phyloP scores from a whole-genome alignment of 2,888 invertebrate genomes.

The Drosophila prostipennis region DNA sequence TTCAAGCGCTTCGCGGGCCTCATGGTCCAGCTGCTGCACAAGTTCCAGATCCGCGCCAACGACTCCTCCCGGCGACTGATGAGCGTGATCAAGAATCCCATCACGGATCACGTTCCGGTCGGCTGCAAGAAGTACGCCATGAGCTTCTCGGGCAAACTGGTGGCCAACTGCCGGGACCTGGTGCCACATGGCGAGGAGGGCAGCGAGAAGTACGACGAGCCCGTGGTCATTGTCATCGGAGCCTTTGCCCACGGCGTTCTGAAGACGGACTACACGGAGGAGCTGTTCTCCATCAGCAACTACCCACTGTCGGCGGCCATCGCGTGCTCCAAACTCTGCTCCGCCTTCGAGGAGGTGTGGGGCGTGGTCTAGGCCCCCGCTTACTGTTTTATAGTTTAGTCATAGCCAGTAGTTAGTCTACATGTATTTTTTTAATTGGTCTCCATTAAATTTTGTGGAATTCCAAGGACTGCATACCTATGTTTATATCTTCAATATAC shows the following conservation, averaged over 20 bases:
- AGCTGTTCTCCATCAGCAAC: constrained; percentile 95
- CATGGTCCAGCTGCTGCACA: constrained; percentile 98
- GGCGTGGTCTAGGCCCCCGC: constrained; percentile 85
- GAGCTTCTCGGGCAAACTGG: constrained; percentile 93
- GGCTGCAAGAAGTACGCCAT: constrained; percentile 95
- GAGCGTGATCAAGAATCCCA: constrained; percentile 98
- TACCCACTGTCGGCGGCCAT: constrained; percentile 98
- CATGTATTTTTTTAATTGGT: neutral
- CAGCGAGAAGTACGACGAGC: constrained; percentile 88
- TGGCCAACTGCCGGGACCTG: constrained; percentile 89
- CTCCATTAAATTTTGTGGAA: neutral
- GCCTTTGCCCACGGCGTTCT: constrained; percentile 99
- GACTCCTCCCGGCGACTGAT: constrained; percentile 95
- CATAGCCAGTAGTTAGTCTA: constrained; percentile 13
- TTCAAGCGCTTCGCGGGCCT: constrained; percentile 98
- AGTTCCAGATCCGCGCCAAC: constrained; percentile 95
- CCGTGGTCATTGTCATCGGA: constrained; percentile 95
- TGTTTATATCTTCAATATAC: neutral
- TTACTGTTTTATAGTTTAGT: neutral
- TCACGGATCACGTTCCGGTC: constrained; percentile 96
- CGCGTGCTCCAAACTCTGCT: constrained; percentile 97
- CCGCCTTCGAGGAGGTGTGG: constrained; percentile 98
- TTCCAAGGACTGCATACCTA: neutral
- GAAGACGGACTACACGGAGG: constrained; percentile 94
- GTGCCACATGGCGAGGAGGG: constrained; percentile 86